A percentile compares a stretch with the other conserved stretches of the same genome.
Conservation (phyloP, 1,140 invertebrate species). For the Cherax destructor region DNA sequence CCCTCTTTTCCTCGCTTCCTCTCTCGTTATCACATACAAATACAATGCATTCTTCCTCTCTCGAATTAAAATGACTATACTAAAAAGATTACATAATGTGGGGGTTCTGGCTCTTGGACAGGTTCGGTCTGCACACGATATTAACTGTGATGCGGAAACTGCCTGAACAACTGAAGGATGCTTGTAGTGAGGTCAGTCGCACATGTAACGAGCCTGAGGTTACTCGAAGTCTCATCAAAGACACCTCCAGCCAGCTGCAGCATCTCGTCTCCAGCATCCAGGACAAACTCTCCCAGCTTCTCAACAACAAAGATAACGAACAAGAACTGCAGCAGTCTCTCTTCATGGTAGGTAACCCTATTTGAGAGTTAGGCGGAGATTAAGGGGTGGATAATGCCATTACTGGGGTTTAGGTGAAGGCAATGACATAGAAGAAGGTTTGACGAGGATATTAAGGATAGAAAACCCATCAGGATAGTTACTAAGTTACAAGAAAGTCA, state of each 20-base stretch:
- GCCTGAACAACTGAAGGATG: constrained; percentile 30
- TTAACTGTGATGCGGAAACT: constrained; percentile 29
- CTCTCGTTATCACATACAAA: too few species aligned
- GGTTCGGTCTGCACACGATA: constrained; percentile 45
- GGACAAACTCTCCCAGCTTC: neutral
- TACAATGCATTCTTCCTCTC: too few species aligned
- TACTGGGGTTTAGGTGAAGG: too few species aligned
- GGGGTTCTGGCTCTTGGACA: neutral
- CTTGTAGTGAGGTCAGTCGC: neutral
- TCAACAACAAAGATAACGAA: neutral
- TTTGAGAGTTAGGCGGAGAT: neutral
- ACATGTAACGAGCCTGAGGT: neutral
- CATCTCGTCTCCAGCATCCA: neutral
- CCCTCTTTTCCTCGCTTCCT: neutral
- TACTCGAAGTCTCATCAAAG: constrained; percentile 1
- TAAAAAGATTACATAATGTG: too few species aligned
- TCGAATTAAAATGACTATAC: too few species aligned
- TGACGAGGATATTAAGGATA: neutral
- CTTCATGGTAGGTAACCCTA: neutral
- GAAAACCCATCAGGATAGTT: neutral
- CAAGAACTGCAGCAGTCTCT: neutral
- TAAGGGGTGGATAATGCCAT: neutral
- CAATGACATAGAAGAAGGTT: neutral
- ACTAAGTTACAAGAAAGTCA: neutral
- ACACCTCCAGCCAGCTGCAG: constrained; percentile 16